Evolutionary conservation across 2,113 vertebrate genomes (phyloP).

Genomic region (Chloropsis cyanopogon): DNA sequence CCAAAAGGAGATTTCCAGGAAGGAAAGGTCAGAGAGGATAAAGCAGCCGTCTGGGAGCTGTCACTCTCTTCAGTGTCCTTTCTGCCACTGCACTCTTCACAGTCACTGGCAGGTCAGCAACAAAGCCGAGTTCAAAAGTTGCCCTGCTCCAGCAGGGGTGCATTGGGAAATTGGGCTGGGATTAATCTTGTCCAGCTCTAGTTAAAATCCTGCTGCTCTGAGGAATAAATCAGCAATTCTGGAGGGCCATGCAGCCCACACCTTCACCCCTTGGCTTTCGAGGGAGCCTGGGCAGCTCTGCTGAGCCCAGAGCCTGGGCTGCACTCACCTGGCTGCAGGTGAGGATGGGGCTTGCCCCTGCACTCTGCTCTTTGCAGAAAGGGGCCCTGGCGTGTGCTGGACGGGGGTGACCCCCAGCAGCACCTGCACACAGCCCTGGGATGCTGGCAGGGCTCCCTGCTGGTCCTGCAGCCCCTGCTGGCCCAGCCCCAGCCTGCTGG

Average conservation of each 20-base stretch:
- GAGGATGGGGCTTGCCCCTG: background rate
- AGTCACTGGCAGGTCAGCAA: background rate
- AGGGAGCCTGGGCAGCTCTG: background rate
- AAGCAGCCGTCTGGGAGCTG: background rate
- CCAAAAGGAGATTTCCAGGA: background rate
- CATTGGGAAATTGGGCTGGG: background rate
- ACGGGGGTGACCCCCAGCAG: background rate
- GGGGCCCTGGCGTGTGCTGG: background rate
- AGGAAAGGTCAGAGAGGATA: conserved; percentile 5
- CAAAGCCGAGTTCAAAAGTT: background rate
- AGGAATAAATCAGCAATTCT: background rate
- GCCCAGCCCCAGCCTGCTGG: background rate
- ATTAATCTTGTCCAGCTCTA: background rate
- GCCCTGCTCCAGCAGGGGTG: background rate
- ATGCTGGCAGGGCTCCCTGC: background rate
- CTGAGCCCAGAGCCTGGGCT: background rate
- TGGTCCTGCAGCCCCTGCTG: background rate
- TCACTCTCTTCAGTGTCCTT: background rate
- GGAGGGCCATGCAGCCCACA: background rate
- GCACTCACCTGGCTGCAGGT: background rate
- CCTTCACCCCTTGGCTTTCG: background rate
- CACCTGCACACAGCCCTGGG: background rate
- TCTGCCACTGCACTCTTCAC: background rate
- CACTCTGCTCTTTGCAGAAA: background rate
- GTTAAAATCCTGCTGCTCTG: background rate